A percentile compares a stretch with the other conserved stretches of the same genome.
phyloP scores from a whole-genome alignment of 2,113 vertebrate genomes.

The Protomyctophum bolini region DNA sequence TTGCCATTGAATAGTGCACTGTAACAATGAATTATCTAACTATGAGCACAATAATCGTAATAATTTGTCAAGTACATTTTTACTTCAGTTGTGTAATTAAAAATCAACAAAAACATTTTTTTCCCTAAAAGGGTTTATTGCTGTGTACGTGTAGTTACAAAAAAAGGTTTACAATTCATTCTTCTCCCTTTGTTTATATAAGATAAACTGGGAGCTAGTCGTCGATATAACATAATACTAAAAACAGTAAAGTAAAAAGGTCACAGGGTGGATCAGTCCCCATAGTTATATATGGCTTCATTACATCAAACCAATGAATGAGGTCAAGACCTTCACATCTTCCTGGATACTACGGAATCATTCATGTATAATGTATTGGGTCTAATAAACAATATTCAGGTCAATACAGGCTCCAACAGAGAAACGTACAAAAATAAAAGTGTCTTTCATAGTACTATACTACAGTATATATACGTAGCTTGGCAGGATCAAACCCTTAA shows the following conservation, averaged over 20 bases:
- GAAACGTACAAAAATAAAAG: constrained; percentile 1
- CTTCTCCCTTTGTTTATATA: neutral
- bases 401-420: constrained; percentile 13
- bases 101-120: neutral
- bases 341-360: constrained; percentile 44
- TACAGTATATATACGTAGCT: constrained; percentile 16
- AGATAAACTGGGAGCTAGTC: neutral
- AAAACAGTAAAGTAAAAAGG: neutral
- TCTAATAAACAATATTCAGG: constrained; percentile 30
- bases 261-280: constrained; percentile 24
- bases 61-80: too few species aligned
- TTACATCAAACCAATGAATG: constrained; percentile 22
- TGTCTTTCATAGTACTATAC: constrained; percentile 43
- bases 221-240: neutral
- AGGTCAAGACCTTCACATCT: constrained; percentile 41
- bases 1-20: too few species aligned
- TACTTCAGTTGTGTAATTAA: neutral
- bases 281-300: constrained; percentile 34
- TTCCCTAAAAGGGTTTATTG: constrained; percentile 41
- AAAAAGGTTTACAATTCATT: constrained; percentile 19
- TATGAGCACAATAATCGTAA: too few species aligned
- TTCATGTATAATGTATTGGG: constrained; percentile 34
- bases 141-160: neutral
- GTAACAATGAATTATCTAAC: too few species aligned
- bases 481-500: constrained; percentile 43